A percentile compares a stretch with the other conserved stretches of the same genome.
These are phyloP conservation scores for Ginglymostoma cirratum DNA, from an alignment of 2,113 vertebrate genomes.

Conservation along the genomic window DNA sequence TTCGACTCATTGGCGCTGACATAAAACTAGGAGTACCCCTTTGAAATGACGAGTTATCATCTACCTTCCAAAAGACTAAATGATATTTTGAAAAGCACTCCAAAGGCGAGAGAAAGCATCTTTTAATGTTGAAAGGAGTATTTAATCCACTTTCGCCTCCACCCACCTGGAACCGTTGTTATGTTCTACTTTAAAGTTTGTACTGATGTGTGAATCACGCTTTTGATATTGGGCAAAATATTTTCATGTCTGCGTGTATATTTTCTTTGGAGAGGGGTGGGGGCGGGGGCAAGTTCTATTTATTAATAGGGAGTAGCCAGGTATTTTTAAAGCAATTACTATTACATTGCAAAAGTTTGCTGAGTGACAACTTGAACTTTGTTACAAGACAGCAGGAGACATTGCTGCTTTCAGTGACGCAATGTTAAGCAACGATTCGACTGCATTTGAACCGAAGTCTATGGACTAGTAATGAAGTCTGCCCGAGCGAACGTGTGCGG, in stretches of 20 bases:
- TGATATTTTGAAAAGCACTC: not conserved
- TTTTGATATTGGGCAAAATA: not conserved
- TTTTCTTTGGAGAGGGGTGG: not conserved
- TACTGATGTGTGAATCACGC: not conserved
- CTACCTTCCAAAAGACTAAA: not conserved
- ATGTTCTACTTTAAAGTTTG: not conserved
- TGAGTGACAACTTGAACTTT: not conserved
- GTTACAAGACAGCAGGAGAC: not conserved
- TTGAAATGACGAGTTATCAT: not conserved
- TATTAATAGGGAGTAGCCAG: not conserved
- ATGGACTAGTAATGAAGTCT: not conserved
- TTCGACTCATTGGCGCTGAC: not conserved
- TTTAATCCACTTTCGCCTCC: not conserved
- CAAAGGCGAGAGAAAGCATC: not conserved
- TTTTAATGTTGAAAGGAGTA: not conserved
- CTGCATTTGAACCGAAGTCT: not conserved
- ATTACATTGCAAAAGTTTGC: not conserved
- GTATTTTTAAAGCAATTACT: conserved; percentile 9
- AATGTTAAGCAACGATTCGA: not conserved
- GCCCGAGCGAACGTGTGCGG: not conserved
- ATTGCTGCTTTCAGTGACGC: not conserved
- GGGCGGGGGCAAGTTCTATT: not conserved
- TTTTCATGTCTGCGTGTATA: not conserved
- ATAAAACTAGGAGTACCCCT: not conserved
- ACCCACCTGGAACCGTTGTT: not conserved